Base-by-base conservation (phyloP, 2,113 vertebrate species). In the Scatophagus argus region DNA sequence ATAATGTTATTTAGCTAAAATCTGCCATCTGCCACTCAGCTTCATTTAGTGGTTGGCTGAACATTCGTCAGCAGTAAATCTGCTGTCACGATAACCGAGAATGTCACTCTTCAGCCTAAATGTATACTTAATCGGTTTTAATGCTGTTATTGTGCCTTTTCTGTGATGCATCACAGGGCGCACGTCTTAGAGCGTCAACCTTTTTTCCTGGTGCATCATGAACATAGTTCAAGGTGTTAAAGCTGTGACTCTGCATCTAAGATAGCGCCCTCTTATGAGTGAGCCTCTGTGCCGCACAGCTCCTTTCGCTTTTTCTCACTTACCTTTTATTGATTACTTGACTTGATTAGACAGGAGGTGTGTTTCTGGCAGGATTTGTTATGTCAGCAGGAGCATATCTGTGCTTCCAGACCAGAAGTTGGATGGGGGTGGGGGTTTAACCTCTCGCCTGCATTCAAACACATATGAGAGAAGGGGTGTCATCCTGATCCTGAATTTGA, bases 201-300 rank as follows among this genome's bases (percentile, higher is more conserved):
- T 81, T 83, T 63, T n/a, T 63, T 70, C 70, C 60, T 47, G 17
- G 58, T 54, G 74, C 84, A 74, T 71, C 59, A 29, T 6, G 2
- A 52, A 29, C 4, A 16, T 21, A 68, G 62, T 70, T 43, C 56
- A 71, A 52, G n/a, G 44, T 32, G 51, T 73, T 1, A 17, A 13
- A 43, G 31, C 13, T 43, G 46, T 68, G 70, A 60, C 54, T 77
- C 31, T 29, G 59, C 46, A 19, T 72, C n/a, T 21, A 21, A 78
- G 56, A 79, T 70, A 75, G 82, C 65, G 19, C 25, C 51, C 41
- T 64, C 7, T 32, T 16, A 16, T 56, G 10, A 47, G 29, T 21
- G 31, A 51, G 52, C 29, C n/a, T 12, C 14, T 41, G 2, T 32
- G 13, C 23, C 5, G 10, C 47, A 46, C 34, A 14, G 7, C 23